phyloP scores from a whole-genome alignment of 2,113 vertebrate species.

The Prunella fulvescens region DNA sequence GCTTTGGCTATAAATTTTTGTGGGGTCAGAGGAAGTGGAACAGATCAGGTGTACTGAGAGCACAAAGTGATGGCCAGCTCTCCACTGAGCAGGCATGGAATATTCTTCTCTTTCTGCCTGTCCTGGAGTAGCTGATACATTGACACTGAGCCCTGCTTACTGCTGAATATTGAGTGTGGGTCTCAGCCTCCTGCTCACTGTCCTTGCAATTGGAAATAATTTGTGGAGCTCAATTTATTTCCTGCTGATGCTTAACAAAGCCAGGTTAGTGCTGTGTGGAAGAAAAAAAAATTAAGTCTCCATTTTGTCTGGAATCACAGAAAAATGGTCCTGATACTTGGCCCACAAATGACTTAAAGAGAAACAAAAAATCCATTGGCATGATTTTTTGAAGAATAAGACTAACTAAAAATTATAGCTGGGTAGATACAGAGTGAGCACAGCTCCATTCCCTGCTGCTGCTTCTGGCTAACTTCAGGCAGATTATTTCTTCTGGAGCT shows the following conservation, averaged over 20 bases:
- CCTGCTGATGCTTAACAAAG: neutral
- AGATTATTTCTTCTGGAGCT: neutral
- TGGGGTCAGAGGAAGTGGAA: neutral
- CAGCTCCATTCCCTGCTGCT: neutral
- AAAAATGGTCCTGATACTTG: neutral
- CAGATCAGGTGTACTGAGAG: neutral
- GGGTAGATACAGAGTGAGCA: neutral
- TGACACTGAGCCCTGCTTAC: neutral
- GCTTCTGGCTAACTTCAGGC: neutral
- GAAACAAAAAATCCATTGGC: neutral
- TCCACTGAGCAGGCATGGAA: neutral
- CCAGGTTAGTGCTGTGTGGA: neutral
- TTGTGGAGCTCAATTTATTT: neutral
- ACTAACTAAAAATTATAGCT: neutral
- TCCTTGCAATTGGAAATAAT: neutral
- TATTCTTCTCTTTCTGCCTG: neutral
- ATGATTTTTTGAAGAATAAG: neutral
- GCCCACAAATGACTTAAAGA: neutral
- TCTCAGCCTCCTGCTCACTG: neutral
- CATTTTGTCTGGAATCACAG: neutral
- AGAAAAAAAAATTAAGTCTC: neutral
- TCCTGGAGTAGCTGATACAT: neutral
- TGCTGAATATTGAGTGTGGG: neutral
- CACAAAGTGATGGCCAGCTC: neutral
- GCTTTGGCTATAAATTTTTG: conserved; percentile 2